Base-by-base conservation (phyloP, 2,113 vertebrate species). In the Corvus moneduloides region DNA sequence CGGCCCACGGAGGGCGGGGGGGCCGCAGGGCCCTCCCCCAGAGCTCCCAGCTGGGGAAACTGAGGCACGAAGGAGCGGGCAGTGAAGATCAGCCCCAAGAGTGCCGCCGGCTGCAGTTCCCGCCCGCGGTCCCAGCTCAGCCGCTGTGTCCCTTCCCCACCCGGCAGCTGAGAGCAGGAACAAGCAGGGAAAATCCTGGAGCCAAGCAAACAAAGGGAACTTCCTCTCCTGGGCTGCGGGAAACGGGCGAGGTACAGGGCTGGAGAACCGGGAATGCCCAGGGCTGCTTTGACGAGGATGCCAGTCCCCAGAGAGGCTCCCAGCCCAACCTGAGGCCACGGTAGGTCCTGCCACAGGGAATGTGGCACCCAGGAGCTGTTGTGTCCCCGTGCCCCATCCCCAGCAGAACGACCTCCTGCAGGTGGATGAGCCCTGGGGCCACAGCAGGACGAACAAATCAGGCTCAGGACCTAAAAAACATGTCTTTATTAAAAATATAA, bases 401-500 rank as follows among this genome's bases (percentile, higher is more conserved):
- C 1, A 4, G 82, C 26, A 22, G 11, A 78, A 21, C 0, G 1
- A 43, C 37, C 19, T 23, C 52, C 77, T 26, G 4, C 0, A 1
- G 41, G 10, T 7, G 4, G 23, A 39, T 37, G 54, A 58, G 35
- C 41, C 55, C 55, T 1, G 9, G 16, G 56, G 16, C 51, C 30
- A 19, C 8, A 2, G 9, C 0, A 0, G 37, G 64, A 49, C 0
- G 1, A 54, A 37, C 7, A 30, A 74, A 58, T 0, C 10, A 73
- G 11, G 51, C 49, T 62, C 32, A 0, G 17, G 9, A 63, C 32
- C 54, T 66, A 79, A 41, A 96, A 96, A 94, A 95, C 76, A 96
- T 5, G 49, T 48, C 59, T 97, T 97, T 97, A 96, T 96, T 96
- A 90, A 93, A 97, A 97, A 95, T 87, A 96, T 3, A 93, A 49